A percentile compares a stretch with the other conserved stretches of the same genome.
These are phyloP conservation scores for Chirona hameri DNA, from an alignment of 2,888 invertebrate species.

Conservation along the genomic window DNA sequence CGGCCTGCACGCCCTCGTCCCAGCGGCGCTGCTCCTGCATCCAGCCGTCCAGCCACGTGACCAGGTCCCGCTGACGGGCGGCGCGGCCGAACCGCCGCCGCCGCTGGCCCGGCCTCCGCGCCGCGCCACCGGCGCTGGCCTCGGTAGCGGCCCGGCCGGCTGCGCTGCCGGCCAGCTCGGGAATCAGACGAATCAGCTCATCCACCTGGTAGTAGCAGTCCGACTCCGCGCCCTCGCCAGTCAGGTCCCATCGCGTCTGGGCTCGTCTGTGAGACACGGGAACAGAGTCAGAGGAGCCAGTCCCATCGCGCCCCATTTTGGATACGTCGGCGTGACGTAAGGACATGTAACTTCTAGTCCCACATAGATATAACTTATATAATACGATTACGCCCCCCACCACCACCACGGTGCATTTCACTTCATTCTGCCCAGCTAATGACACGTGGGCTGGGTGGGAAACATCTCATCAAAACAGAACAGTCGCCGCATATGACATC, in stretches of 20 bases:
- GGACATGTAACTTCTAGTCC: background rate
- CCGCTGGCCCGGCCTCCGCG: background rate
- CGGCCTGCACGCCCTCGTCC: constrained; percentile 1
- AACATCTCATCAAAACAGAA: too few species aligned
- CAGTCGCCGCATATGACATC: too few species aligned
- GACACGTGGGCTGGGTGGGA: too few species aligned
- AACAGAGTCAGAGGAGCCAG: background rate
- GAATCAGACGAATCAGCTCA: background rate
- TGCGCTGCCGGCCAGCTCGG: background rate
- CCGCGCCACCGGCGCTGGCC: background rate
- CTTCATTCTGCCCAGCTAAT: too few species aligned
- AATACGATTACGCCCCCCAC: too few species aligned
- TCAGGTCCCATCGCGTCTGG: background rate
- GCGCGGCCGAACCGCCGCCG: background rate
- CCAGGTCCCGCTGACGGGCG: background rate
- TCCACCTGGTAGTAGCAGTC: constrained; percentile 27
- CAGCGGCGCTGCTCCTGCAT: constrained; percentile 28
- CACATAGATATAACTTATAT: too few species aligned
- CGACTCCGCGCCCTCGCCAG: background rate
- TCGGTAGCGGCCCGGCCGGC: background rate
- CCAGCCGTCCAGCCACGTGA: background rate
- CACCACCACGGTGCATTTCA: too few species aligned
- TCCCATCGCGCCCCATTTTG: background rate
- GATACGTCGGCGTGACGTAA: background rate
- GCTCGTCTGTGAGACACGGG: background rate